Conservation (phyloP, 1,140 invertebrate species). For the Drosophila repletoides region DNA sequence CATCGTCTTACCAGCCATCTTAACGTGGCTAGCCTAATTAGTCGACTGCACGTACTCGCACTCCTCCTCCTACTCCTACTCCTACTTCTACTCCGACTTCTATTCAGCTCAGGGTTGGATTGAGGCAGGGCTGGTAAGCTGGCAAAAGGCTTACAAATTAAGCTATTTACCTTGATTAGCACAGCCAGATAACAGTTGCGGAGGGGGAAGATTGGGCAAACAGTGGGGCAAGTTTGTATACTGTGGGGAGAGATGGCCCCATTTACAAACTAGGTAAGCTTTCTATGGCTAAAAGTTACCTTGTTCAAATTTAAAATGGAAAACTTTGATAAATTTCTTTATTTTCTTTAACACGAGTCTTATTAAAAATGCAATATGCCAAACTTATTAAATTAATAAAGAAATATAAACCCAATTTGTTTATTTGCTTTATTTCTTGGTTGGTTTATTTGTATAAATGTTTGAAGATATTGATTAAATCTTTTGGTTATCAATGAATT, state of each 20-base stretch:
- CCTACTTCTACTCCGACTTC: not conserved
- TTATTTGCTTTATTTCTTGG: no score
- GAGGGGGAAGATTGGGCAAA: not conserved
- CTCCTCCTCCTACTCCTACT: not conserved
- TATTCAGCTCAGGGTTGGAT: not conserved
- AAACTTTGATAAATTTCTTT: no score
- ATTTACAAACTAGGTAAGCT: not conserved
- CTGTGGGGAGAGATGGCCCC: not conserved
- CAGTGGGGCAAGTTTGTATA: not conserved
- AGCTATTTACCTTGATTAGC: conserved; percentile 62
- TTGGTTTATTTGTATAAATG: no score
- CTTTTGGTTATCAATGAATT: no score
- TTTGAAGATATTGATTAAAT: no score
- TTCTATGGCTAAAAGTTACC: not conserved
- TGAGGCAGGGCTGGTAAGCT: not conserved
- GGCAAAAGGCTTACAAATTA: conserved; percentile 65
- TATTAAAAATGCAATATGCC: no score
- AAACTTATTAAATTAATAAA: no score
- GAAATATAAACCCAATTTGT: no score
- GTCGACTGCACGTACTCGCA: conserved; percentile 54
- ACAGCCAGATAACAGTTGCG: not conserved
- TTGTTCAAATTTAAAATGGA: not conserved
- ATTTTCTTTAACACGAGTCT: no score
- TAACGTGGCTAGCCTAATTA: conserved; percentile 60
- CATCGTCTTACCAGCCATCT: conserved; percentile 16